Conservation (phyloP, 2,797 vertebrate species). For the Peromyscus aztecus region DNA sequence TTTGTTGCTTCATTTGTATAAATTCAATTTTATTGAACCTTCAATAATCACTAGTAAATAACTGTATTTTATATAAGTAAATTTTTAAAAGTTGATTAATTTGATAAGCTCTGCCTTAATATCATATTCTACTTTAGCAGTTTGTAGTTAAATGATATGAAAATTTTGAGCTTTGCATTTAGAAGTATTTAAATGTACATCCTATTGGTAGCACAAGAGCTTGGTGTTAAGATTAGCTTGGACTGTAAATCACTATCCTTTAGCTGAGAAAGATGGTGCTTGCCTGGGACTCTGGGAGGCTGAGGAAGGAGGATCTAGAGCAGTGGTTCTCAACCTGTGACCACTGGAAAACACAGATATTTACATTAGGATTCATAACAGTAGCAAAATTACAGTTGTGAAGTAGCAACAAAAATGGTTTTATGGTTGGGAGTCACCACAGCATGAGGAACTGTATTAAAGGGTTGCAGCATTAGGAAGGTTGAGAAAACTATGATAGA, state of each 20-base stretch:
- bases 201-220: background rate
- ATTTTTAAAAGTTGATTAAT: slow-evolving; percentile 31
- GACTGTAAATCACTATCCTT: background rate
- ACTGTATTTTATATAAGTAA: background rate
- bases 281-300: background rate
- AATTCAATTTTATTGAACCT: background rate
- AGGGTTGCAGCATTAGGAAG: background rate
- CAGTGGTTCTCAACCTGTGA: background rate
- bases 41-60: slow-evolving; percentile 5
- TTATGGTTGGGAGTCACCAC: background rate
- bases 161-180: background rate
- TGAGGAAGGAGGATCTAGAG: background rate
- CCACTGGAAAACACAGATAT: background rate
- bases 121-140: slow-evolving; percentile 34
- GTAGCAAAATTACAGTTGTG: background rate
- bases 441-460: background rate
- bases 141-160: slow-evolving; percentile 28
- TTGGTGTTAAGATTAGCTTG: background rate
- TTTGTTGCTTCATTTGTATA: background rate
- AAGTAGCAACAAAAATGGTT: background rate
- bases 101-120: background rate
- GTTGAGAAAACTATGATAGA: background rate
- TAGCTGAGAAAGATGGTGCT: background rate
- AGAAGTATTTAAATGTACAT: background rate
- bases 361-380: background rate